A percentile compares a stretch with the other conserved stretches of the same genome.
Evolutionary conservation across 2,113 vertebrate species (phyloP).

Genomic region (Empidonax traillii): DNA sequence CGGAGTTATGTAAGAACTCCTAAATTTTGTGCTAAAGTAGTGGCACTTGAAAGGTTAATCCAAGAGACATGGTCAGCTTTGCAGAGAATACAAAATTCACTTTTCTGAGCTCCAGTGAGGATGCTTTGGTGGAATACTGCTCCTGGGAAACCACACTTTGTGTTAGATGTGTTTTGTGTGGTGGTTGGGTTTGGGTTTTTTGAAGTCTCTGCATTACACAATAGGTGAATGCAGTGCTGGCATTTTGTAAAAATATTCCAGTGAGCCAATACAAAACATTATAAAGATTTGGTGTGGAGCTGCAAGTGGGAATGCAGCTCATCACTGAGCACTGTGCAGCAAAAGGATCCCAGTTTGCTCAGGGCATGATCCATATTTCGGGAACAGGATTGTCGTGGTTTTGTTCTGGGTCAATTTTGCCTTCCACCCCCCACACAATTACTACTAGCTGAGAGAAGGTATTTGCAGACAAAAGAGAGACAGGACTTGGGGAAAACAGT

Average conservation of each 20-base stretch:
- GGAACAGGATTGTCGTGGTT: no score
- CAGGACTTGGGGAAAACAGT: no score
- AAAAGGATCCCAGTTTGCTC: neutral
- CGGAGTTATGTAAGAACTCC: neutral
- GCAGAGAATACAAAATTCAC: neutral
- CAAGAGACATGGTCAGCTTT: neutral
- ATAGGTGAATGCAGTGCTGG: neutral
- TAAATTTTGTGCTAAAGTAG: neutral
- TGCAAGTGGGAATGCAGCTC: neutral
- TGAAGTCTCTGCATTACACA: neutral
- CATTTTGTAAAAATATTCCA: neutral
- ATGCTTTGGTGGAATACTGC: neutral
- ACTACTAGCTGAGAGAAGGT: no score
- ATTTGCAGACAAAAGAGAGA: no score
- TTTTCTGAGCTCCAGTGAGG: neutral
- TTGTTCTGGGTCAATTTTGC: no score
- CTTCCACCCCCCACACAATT: no score
- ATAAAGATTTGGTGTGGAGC: neutral
- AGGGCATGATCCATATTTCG: slow-evolving; percentile 1
- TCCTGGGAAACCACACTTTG: neutral
- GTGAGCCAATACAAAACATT: neutral
- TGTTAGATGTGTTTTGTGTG: neutral
- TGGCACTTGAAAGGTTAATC: neutral
- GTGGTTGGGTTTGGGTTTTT: neutral
- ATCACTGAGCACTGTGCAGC: neutral